Conservation (phyloP, 2,113 vertebrate species). For the Salvelinus sp. region DNA sequence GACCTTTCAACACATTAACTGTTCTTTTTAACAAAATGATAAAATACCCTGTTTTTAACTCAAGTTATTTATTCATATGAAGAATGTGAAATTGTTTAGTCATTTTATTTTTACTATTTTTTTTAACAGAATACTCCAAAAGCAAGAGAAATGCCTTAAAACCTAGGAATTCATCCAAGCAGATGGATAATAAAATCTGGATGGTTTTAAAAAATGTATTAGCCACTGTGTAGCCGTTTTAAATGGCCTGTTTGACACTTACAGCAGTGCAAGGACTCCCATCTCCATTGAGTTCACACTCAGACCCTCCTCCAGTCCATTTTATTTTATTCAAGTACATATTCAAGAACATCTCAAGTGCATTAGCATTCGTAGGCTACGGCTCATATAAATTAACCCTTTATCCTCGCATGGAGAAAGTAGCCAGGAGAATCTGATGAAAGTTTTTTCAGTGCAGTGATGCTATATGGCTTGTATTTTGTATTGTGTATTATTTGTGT, state of each 20-base stretch:
- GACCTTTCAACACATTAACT: background rate
- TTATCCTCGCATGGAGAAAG: conserved; percentile 42
- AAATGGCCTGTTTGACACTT: conserved; percentile 48
- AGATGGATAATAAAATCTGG: conserved; percentile 25
- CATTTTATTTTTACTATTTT: too few species aligned
- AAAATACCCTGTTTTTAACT: background rate
- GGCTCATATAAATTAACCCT: conserved; percentile 47
- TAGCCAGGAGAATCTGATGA: background rate
- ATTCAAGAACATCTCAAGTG: conserved; percentile 63
- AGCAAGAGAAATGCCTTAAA: background rate
- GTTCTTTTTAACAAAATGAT: background rate
- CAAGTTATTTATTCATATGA: background rate
- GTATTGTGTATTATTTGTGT: conserved; percentile 2
- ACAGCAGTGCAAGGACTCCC: conserved; percentile 59
- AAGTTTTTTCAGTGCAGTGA: background rate
- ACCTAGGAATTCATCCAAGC: background rate
- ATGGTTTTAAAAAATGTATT: conserved; percentile 58
- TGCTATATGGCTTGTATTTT: background rate
- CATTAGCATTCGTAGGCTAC: conserved; percentile 61
- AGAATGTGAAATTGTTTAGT: background rate
- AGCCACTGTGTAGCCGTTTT: conserved; percentile 37
- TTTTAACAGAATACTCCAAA: background rate
- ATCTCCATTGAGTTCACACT: conserved; percentile 66
- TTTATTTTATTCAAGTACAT: conserved; percentile 42
- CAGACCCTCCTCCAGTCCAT: conserved; percentile 35